Evolutionary conservation across 2,113 vertebrate genomes (phyloP).

Genomic region (Sapayoa aenigma): DNA sequence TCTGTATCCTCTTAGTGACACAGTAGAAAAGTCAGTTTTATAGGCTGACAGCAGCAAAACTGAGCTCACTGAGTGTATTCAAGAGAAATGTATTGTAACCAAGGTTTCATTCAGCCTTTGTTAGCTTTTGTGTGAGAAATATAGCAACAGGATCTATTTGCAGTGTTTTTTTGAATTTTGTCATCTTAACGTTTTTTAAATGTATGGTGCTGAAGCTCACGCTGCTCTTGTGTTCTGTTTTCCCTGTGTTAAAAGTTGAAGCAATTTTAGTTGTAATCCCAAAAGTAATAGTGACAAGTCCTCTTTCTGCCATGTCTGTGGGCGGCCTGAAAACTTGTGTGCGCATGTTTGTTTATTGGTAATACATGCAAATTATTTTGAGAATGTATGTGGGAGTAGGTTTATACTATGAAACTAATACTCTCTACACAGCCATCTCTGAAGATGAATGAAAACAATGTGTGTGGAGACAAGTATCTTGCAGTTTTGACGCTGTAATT

Average conservation of each 20-base stretch:
- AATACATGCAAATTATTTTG: slow-evolving; percentile 69
- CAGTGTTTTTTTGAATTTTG: neutral
- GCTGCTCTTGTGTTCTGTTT: neutral
- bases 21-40: neutral
- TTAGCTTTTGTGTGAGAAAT: neutral
- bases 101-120: neutral
- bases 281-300: slow-evolving; percentile 14
- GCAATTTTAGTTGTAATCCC: slow-evolving; percentile 10
- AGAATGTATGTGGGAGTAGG: slow-evolving; percentile 72
- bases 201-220: neutral
- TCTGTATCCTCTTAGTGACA: neutral
- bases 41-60: neutral
- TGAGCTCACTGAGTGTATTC: neutral
- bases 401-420: slow-evolving; percentile 49
- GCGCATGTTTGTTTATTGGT: slow-evolving; percentile 27
- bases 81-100: neutral
- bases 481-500: slow-evolving; percentile 7
- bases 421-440: neutral
- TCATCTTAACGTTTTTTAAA: neutral
- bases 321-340: slow-evolving; percentile 21
- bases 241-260: neutral
- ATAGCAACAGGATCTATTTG: neutral
- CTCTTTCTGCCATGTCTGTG: slow-evolving; percentile 22
- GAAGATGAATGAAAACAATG: slow-evolving; percentile 49
- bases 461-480: slow-evolving; percentile 10